Evolutionary conservation across 1,140 invertebrate species (phyloP), one percentile per base, ranked within the genome.

Genomic region (Odontomachus brunneus): DNA sequence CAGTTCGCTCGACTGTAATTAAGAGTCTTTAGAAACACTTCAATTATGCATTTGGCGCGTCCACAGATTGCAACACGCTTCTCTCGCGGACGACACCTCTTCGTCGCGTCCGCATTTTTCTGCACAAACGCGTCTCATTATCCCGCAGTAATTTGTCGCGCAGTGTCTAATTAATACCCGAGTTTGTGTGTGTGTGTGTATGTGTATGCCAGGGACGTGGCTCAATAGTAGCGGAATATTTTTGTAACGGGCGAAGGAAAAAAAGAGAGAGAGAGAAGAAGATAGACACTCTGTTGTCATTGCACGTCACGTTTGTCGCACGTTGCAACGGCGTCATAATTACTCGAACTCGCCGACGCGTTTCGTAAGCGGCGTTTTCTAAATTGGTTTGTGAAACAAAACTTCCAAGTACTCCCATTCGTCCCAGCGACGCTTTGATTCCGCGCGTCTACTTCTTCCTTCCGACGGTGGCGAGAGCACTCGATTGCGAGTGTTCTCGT

Each of bases 401-500:
- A 63, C 12, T 38, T n/a, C 51, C 38, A 22, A 69, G 44, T 22
- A 62, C 62, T 65, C 48, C 82, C 51, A 60, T 69, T 81, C 69
- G 66, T 83, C 72, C 57, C 1, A 7, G 15, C 24, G 9, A 3
- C 55, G 62, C 60, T 83, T 83, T 53, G 73, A 60, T 83, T 84
- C 66, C 17, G 14, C 29, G 33, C 66, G 44, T 59, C 53, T 59
- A 29, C 26, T 69, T 51, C 53, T 38, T 78, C 38, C 5, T 59
- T 15, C 44, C 26, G 11, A 3, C 78, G 48, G 57, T 55, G n/a
- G n/a, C n/a, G n/a, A 72, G 65, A 51, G 74, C 57, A 75, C 84
- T 86, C 84, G 83, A 72, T 78, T 82, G 72, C 86, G 72, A 80
- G 83, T 82, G 72, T 62, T 78, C 76, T 78, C 57, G 59, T 73